phyloP scores from a whole-genome alignment of 2,113 vertebrate genomes.

The Puma concolor region DNA sequence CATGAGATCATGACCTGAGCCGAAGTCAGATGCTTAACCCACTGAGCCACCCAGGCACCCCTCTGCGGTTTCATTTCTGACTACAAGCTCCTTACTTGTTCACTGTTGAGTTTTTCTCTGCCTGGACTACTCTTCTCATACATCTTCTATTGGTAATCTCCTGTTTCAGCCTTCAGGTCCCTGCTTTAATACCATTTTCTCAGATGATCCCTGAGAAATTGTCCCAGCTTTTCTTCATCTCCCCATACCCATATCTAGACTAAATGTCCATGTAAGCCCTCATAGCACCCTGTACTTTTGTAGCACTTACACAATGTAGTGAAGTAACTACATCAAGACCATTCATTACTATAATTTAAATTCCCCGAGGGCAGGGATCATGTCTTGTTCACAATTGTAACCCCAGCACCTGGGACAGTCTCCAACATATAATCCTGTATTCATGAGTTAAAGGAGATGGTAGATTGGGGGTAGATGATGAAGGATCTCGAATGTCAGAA shows the following conservation, averaged over 20 bases:
- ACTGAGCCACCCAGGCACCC: too few relatives aligned
- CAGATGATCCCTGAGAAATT: not conserved
- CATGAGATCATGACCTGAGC: too few relatives aligned
- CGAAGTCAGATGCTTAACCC: too few relatives aligned
- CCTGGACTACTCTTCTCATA: not conserved
- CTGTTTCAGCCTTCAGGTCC: not conserved
- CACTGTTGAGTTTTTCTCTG: not conserved
- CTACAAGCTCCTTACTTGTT: not conserved
- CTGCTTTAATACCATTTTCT: not conserved
- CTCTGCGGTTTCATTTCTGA: not conserved
- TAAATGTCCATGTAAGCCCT: not conserved
- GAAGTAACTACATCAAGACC: not conserved
- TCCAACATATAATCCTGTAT: not conserved
- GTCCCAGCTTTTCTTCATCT: not conserved
- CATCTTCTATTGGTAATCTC: not conserved
- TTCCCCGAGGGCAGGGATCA: not conserved
- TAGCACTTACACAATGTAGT: not conserved
- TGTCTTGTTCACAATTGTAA: not conserved
- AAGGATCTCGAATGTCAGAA: constrained; percentile 15
- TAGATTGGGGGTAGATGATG: not conserved
- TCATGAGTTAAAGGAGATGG: not conserved
- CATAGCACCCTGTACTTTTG: not conserved
- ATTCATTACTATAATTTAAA: not conserved
- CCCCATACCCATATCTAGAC: not conserved
- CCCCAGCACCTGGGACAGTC: not conserved